A percentile compares a stretch with the other conserved stretches of the same genome.
Evolutionary conservation across 2,113 vertebrate species (phyloP).

Genomic region (Tetrax tetrax): DNA sequence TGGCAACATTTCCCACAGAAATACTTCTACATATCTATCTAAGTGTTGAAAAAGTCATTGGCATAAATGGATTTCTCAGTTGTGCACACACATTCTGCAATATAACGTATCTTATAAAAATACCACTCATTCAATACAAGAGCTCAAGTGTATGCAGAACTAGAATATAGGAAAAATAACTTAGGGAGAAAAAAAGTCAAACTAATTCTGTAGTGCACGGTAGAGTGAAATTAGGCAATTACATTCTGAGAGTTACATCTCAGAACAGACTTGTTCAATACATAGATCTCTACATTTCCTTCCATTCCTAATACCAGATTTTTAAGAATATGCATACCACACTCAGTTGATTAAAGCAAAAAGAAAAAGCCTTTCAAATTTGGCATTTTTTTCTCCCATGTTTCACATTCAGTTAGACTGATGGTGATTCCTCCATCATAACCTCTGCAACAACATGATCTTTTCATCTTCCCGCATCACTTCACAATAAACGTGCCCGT

Average conservation of each 20-base stretch:
- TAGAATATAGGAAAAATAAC: neutral
- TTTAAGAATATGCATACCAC: neutral
- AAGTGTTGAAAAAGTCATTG: neutral
- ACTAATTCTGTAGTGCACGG: neutral
- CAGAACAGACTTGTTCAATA: neutral
- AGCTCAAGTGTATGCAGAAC: neutral
- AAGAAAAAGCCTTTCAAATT: neutral
- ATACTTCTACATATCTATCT: neutral
- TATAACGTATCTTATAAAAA: neutral
- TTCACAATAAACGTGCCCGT: fast-evolving
- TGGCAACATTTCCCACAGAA: neutral
- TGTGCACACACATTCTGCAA: neutral
- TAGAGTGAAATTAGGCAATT: neutral
- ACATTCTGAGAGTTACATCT: neutral
- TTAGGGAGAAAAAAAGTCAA: neutral
- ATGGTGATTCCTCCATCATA: neutral
- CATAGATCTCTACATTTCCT: neutral
- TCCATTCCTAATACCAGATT: neutral
- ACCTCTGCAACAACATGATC: neutral
- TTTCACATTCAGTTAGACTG: neutral
- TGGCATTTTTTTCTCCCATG: neutral
- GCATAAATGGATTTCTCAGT: neutral
- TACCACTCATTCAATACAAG: neutral
- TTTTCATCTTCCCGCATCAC: neutral
- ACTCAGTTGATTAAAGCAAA: neutral